Conservation (phyloP, 2,797 vertebrate genomes). For the Garrulus glandarius region DNA sequence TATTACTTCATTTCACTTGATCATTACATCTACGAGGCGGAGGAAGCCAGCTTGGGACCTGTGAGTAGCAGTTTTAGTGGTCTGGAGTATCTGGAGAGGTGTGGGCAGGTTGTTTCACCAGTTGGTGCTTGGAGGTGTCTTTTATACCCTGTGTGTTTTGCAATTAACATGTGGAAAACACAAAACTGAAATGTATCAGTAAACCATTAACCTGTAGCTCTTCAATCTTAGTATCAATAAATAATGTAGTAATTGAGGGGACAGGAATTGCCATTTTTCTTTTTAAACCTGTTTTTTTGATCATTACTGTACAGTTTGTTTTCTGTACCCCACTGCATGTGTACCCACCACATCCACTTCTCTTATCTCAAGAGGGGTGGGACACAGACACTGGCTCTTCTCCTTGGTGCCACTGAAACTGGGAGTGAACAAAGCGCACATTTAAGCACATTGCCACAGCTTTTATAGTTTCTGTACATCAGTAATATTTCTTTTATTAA, state of each 20-base stretch:
- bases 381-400: not conserved
- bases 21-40: conserved; percentile 95
- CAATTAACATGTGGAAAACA: not conserved
- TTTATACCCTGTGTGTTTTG: not conserved
- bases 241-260: not conserved
- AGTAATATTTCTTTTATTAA: not conserved
- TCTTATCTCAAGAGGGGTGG: not conserved
- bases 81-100: not conserved
- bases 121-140: not conserved
- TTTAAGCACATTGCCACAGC: not conserved
- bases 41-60: conserved; percentile 88
- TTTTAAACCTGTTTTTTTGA: not conserved
- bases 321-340: not conserved
- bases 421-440: not conserved
- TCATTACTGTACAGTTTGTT: not conserved
- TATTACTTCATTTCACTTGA: conserved; percentile 94
- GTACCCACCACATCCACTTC: fast-evolving
- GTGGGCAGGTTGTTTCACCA: not conserved
- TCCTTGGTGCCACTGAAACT: not conserved
- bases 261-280: not conserved
- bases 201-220: not conserved
- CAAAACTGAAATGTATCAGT: not conserved
- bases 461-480: not conserved
- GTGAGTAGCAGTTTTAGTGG: conserved; percentile 77
- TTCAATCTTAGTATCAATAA: not conserved